Conservation (phyloP, 2,888 invertebrate species). For the Tanypteryx hageni region DNA sequence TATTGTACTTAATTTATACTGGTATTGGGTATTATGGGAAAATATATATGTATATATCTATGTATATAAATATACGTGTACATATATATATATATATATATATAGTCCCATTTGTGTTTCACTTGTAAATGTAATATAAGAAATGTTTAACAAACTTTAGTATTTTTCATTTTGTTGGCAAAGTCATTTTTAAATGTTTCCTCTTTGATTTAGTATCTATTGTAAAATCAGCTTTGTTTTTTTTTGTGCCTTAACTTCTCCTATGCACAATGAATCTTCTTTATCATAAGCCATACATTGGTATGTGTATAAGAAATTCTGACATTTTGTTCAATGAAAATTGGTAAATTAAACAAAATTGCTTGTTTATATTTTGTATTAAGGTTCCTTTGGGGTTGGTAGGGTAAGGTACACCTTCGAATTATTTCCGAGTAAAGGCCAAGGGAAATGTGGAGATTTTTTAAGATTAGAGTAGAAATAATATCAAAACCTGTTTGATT, state of each 20-base stretch:
- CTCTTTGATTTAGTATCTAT: background rate
- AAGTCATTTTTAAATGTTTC: background rate
- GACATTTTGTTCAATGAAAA: background rate
- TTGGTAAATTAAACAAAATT: background rate
- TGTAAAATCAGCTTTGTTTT: background rate
- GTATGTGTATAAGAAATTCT: background rate
- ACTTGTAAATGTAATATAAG: constrained; percentile 64
- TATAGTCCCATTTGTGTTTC: constrained; percentile 63
- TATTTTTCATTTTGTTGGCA: constrained; percentile 14
- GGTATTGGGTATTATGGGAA: constrained; percentile 63
- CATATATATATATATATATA: constrained; percentile 48
- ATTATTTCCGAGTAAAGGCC: too few relatives aligned
- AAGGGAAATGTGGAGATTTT: too few relatives aligned
- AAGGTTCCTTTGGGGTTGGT: background rate
- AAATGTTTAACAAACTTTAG: constrained; percentile 58
- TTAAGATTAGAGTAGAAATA: too few relatives aligned
- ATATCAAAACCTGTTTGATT: too few relatives aligned
- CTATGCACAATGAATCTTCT: background rate
- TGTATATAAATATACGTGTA: constrained; percentile 35
- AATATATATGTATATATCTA: constrained; percentile 55
- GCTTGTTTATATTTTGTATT: background rate
- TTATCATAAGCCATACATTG: background rate
- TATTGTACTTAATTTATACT: constrained; percentile 64
- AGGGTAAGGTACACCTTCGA: too few relatives aligned
- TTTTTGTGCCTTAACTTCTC: background rate